Evolutionary conservation across 1,140 invertebrate genomes (phyloP).

Genomic region (Achroia grisella): DNA sequence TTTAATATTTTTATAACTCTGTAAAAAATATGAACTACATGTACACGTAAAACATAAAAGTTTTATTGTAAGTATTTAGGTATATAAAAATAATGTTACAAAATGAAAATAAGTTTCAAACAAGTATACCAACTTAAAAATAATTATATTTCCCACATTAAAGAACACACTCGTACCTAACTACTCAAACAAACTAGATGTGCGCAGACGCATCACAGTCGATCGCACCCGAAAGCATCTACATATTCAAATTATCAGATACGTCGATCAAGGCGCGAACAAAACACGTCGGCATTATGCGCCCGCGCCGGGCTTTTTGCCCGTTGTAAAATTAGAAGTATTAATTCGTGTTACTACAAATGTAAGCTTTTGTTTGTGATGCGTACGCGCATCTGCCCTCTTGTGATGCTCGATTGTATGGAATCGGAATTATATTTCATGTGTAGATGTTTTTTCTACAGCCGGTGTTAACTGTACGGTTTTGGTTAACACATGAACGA

Average conservation of each 20-base stretch:
- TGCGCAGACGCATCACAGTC: slow-evolving; percentile 15
- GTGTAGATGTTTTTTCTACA: slow-evolving; percentile 22
- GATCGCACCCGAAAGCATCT: slow-evolving; percentile 40
- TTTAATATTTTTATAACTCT: too few species aligned
- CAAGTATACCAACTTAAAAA: too few species aligned
- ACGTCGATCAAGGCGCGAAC: slow-evolving; percentile 57
- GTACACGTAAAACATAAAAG: too few species aligned
- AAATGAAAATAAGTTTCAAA: too few species aligned
- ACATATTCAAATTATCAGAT: slow-evolving; percentile 68
- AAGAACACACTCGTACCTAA: too few species aligned
- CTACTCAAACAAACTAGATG: not conserved
- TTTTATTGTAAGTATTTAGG: too few species aligned
- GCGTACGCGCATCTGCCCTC: slow-evolving; percentile 52
- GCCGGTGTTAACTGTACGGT: not conserved
- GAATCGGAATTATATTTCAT: slow-evolving; percentile 56
- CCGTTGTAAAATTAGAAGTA: slow-evolving; percentile 45
- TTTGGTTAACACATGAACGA: too few species aligned
- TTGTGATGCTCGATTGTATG: slow-evolving; percentile 25
- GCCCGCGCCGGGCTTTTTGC: slow-evolving; percentile 4
- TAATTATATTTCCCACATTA: too few species aligned
- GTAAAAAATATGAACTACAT: too few species aligned
- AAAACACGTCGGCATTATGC: slow-evolving; percentile 23
- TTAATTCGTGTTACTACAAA: slow-evolving; percentile 46
- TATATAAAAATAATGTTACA: too few species aligned
- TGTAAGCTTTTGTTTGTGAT: slow-evolving; percentile 39